These are phyloP conservation scores for Pluvianellus socialis DNA, from an alignment of 2,113 vertebrate species.

Conservation along the genomic window DNA sequence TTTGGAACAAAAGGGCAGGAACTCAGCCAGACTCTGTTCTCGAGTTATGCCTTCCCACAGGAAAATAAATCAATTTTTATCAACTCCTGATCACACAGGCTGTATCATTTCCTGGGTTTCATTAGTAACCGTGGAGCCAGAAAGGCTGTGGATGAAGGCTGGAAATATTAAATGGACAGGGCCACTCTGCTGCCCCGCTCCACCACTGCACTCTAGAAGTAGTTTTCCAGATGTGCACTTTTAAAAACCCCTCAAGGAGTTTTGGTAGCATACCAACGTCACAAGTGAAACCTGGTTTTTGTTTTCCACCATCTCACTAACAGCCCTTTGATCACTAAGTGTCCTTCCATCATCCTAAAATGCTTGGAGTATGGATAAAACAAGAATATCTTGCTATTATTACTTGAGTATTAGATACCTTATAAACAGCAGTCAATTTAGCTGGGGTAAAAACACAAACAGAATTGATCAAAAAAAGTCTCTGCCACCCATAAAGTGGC, in stretches of 20 bases:
- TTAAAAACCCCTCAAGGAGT: background rate
- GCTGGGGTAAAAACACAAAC: too few species aligned
- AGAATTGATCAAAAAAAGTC: background rate
- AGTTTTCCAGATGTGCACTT: background rate
- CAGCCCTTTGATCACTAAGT: background rate
- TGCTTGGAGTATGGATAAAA: background rate
- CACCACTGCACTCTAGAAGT: background rate
- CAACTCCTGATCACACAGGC: background rate
- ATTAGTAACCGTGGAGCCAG: background rate
- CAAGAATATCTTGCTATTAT: background rate
- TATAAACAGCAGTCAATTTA: background rate
- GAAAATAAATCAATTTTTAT: background rate
- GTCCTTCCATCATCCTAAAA: background rate
- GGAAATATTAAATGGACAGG: accelerated
- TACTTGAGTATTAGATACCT: background rate
- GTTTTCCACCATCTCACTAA: too few species aligned
- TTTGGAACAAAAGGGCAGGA: background rate
- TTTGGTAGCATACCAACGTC: too few species aligned
- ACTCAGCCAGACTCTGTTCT: background rate
- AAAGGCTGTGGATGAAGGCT: too few species aligned
- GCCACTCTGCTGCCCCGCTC: background rate
- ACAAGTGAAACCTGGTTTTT: background rate
- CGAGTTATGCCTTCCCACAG: background rate
- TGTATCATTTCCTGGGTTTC: background rate
- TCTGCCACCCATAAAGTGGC: background rate